A percentile compares a stretch with the other conserved stretches of the same genome.
Evolutionary conservation across 2,797 vertebrate species (phyloP).

Genomic region (Hydrocynus forskahlii): DNA sequence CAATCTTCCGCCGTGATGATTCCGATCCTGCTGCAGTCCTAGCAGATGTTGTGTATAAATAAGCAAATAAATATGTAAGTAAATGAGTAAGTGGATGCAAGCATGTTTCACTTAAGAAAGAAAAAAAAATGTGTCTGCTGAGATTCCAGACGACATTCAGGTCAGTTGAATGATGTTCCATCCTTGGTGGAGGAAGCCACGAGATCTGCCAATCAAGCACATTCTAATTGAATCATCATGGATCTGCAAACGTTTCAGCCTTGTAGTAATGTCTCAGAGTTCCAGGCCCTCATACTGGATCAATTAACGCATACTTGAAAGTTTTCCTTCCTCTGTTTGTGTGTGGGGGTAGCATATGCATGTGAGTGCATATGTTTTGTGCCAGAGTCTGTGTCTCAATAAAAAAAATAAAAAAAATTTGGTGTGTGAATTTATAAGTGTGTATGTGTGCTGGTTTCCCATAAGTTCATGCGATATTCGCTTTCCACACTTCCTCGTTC

Average conservation of each 20-base stretch:
- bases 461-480: constrained; percentile 66
- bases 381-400: no score
- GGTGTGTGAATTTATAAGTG: constrained; percentile 22
- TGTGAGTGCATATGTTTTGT: constrained; percentile 3
- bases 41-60: constrained; percentile 54
- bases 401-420: not conserved
- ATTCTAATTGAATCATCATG: constrained; percentile 31
- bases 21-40: constrained; percentile 28
- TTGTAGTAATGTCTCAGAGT: constrained; percentile 17
- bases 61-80: constrained; percentile 16
- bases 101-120: constrained; percentile 27
- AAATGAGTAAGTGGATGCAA: constrained; percentile 34
- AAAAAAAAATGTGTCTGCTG: constrained; percentile 26
- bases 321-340: not conserved
- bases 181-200: not conserved
- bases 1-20: constrained; percentile 13
- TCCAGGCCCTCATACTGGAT: constrained; percentile 34
- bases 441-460: constrained; percentile 31
- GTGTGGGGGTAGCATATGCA: not conserved
- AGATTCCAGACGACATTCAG: constrained; percentile 47
- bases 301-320: constrained; percentile 22
- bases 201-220: constrained; percentile 10
- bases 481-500: constrained; percentile 67
- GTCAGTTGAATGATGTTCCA: constrained; percentile 32
- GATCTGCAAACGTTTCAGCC: constrained; percentile 30